Percentiles rank a stretch among this genome's conserved stretches.
These are phyloP conservation scores for Harpagifer antarcticus DNA, from an alignment of 2,797 vertebrate genomes.

Conservation along the genomic window DNA sequence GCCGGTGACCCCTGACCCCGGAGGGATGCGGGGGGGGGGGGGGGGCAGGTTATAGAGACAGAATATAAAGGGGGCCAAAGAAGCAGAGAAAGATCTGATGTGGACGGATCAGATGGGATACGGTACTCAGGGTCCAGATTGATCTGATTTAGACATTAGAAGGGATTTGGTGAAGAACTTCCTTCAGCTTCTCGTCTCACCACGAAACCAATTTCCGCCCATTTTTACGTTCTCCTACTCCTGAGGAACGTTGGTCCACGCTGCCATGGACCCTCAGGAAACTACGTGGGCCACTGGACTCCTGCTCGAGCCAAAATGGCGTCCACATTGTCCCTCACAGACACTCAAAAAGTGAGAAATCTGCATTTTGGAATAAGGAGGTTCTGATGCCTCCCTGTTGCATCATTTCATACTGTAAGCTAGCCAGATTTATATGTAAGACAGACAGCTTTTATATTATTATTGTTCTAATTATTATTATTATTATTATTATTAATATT, in stretches of 20 bases:
- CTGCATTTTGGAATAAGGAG: slow-evolving; percentile 25
- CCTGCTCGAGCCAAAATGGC: slow-evolving; percentile 57
- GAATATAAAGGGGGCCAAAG: slow-evolving; percentile 29
- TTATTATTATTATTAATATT: slow-evolving; percentile 62
- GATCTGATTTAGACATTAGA: slow-evolving; percentile 15
- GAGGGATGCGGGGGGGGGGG: slow-evolving; percentile 50
- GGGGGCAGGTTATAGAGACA: slow-evolving; percentile 29
- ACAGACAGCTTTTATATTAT: slow-evolving; percentile 77
- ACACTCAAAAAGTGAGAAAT: slow-evolving; percentile 43
- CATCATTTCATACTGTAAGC: slow-evolving; percentile 79
- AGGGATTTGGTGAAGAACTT: neutral
- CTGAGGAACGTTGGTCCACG: slow-evolving; percentile 6
- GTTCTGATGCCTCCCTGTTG: slow-evolving; percentile 38
- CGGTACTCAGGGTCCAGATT: slow-evolving; percentile 61
- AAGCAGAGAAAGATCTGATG: slow-evolving; percentile 23
- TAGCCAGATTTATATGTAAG: slow-evolving; percentile 82
- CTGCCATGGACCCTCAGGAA: slow-evolving; percentile 51
- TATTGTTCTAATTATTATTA: slow-evolving; percentile 28
- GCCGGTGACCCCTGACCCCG: slow-evolving; percentile 88
- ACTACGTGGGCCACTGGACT: slow-evolving; percentile 48
- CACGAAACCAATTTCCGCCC: slow-evolving; percentile 21
- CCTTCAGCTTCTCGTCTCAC: neutral
- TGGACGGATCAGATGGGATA: slow-evolving; percentile 32
- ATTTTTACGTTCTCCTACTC: neutral
- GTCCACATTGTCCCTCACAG: slow-evolving; percentile 22